These are phyloP conservation scores for Akabosia matsudoensis DNA, from an alignment of 1,140 invertebrate genomes.

Conservation along the genomic window DNA sequence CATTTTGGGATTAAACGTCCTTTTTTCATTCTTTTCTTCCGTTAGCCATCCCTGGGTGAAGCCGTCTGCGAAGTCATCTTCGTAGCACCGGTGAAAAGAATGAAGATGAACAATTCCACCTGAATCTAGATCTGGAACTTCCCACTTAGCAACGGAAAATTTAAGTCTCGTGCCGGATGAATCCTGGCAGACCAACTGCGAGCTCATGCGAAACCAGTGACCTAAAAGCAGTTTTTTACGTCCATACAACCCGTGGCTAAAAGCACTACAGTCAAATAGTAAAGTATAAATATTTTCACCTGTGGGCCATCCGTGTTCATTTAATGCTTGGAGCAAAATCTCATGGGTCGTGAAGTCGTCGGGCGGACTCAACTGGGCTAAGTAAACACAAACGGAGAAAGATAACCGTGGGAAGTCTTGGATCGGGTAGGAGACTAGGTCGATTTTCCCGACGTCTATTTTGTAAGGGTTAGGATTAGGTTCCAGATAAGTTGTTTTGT, in stretches of 20 bases:
- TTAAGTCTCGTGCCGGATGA: not conserved
- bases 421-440: not conserved
- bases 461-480: not conserved
- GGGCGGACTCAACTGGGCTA: not conserved
- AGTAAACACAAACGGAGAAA: not conserved
- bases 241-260: not conserved
- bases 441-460: not conserved
- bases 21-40: too few relatives aligned
- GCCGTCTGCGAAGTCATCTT: too few relatives aligned
- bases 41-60: too few relatives aligned
- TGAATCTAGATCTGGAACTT: not conserved
- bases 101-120: too few relatives aligned
- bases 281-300: too few relatives aligned
- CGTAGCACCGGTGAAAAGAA: too few relatives aligned
- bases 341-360: not conserved
- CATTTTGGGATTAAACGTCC: too few relatives aligned
- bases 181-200: not conserved
- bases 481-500: not conserved
- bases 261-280: too few relatives aligned
- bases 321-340: not conserved
- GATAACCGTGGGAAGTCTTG: not conserved
- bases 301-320: not conserved
- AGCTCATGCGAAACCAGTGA: not conserved
- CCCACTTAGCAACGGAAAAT: not conserved
- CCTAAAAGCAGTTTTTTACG: not conserved